Evolutionary conservation across 1,140 invertebrate species (phyloP), one percentile per base, ranked within the genome.

Genomic region (Araneus ventricosus): DNA sequence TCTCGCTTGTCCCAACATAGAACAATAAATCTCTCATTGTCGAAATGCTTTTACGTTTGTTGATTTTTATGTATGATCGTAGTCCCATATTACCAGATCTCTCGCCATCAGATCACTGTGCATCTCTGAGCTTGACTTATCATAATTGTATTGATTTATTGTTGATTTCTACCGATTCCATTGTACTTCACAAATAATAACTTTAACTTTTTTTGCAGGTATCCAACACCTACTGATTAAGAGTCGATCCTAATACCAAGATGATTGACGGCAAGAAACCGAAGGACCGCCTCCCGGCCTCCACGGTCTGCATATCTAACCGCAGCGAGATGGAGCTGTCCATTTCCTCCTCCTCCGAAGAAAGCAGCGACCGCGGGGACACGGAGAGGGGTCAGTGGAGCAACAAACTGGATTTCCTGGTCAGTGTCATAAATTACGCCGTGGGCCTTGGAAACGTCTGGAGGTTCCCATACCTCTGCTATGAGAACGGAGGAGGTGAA

Each of bases 361-460:
- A 88, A 34, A 75, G 79, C 57, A 57, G 52, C 24, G 39, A 80
- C 75, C 94, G 45, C 22, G 93, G 94, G 41, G 93, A 96, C 17
- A 97, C 97, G 22, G 97, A 97, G 91, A 96, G 97, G 95, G 97
- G 95, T 27, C 95, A 95, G 82, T 99, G 98, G 98, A 97, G 97
- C 82, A 98, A 97, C 95, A 98, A 98, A 96, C 96, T 98, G 92
- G 98, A 99, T 95, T 99, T 99, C 95, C 97, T 98, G 27, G 96
- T 99, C 92, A 97, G 98, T 30, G 98, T 98, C 95, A 97, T 99
- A 63, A 98, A 98, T 20, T 99, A 98, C 95, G 98, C 98, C 27
- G 98, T 99, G 59, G 98, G 98, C 8, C 96, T 99, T 37, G 98
- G 98, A 75, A 99, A 99, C 95, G 97, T 99, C 88, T 99, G 98